Evolutionary conservation across 2,888 invertebrate genomes (phyloP), one percentile per base, ranked within the genome.

Genomic region (Meandrusa payeni): DNA sequence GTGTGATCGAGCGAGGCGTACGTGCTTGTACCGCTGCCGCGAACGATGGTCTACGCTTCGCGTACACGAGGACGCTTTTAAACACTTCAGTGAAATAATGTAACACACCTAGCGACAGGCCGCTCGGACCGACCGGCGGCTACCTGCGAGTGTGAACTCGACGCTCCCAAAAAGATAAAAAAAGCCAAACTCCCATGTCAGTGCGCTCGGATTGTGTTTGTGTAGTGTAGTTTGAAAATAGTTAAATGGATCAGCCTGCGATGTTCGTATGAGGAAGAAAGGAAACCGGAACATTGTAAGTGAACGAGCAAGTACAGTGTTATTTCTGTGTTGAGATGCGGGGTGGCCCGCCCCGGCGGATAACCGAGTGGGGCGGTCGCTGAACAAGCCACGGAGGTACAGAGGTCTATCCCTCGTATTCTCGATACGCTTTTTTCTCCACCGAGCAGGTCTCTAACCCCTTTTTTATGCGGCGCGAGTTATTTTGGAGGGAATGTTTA

Each of bases 191-290:
- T 73, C 73, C 74, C 70, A 85, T 86, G 85, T 85, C 79, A 76
- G 79, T 74, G 77, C 69, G 68, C 71, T 73, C 71, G 78, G 70
- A 80, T 70, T 76, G 65, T 83, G 83, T 67, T 73, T 73, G 83
- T 86, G 80, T 78, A 79, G 83, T 85, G 83, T 76, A 73, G 71
- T 77, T 75, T 76, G 75, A 80, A 77, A 85, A 81, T 83, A 83
- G 78, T 81, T 81, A 82, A 82, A 86, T 86, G 85, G 82, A 80
- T 83, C 74, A 70, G 58, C 80, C 82, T 76, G 85, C 81, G 76
- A 93, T 67, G 92, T 69, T 85, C 87, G 85, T 80, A 87, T 87
- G 87, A 87, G 86, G 87, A 87, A 87, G 85, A 87, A 87, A 81
- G 79, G 74, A 74, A 85, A 81, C 69, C 77, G 83, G 62, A 87